These are phyloP conservation scores for Crioceris asparagi DNA, from an alignment of 2,888 invertebrate species.

Conservation along the genomic window DNA sequence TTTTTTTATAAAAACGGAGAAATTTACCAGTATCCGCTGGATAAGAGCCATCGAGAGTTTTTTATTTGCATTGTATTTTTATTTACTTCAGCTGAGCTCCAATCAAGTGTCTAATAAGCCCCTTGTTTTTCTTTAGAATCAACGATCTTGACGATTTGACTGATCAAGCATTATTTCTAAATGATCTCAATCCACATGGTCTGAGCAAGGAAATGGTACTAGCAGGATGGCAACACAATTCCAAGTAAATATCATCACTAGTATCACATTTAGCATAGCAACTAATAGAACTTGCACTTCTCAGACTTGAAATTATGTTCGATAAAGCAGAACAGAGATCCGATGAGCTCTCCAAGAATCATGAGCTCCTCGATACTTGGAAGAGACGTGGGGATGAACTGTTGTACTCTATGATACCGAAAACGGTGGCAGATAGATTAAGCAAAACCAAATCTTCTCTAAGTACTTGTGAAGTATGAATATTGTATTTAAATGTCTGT, in stretches of 20 bases:
- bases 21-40: no score
- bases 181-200: constrained; percentile 75
- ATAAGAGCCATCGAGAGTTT: no score
- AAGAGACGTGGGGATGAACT: constrained; percentile 73
- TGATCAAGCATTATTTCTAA: constrained; percentile 63
- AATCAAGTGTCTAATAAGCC: neutral
- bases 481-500: neutral
- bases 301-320: constrained; percentile 62
- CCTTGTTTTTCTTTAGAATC: constrained; percentile 55
- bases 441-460: constrained; percentile 62
- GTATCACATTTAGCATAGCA: neutral
- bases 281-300: no score
- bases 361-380: constrained; percentile 70
- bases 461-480: constrained; percentile 61
- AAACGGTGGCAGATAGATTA: constrained; percentile 68
- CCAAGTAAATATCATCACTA: constrained; percentile 38
- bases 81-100: no score
- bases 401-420: constrained; percentile 84
- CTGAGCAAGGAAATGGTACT: constrained; percentile 70
- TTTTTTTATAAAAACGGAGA: no score
- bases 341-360: constrained; percentile 63
- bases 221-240: constrained; percentile 74
- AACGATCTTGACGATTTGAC: constrained; percentile 73
- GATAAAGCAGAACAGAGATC: constrained; percentile 70
- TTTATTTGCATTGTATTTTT: no score